phyloP scores from a whole-genome alignment of 1,140 invertebrate species.

The Trachymyrmex cornetzi region DNA sequence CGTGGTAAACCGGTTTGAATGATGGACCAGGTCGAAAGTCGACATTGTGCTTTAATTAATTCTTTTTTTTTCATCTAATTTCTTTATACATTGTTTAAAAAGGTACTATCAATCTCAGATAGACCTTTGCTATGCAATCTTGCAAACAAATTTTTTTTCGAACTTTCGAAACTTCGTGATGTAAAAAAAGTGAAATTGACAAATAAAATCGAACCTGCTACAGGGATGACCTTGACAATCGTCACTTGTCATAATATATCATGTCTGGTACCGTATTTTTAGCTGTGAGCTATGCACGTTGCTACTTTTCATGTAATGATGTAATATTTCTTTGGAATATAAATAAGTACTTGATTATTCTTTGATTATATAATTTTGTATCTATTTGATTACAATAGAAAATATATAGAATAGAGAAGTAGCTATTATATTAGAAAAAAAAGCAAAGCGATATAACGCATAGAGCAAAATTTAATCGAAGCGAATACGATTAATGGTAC shows the following conservation, averaged over 20 bases:
- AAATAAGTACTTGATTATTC: neutral
- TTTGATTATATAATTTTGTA: slow-evolving; percentile 19
- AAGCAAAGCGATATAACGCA: neutral
- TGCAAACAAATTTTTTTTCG: neutral
- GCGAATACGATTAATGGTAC: neutral
- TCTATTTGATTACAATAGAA: neutral
- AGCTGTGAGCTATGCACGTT: neutral
- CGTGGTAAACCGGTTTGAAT: slow-evolving; percentile 73
- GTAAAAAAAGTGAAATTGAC: neutral
- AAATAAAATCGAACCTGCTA: neutral
- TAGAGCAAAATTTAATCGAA: neutral
- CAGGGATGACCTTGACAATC: slow-evolving; percentile 27
- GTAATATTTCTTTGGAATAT: slow-evolving; percentile 17
- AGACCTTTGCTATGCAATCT: neutral
- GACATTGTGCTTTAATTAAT: slow-evolving; percentile 26
- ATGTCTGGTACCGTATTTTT: slow-evolving; percentile 29
- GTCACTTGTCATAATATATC: slow-evolving; percentile 19
- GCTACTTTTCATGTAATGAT: slow-evolving; percentile 19
- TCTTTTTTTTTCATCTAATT: slow-evolving; percentile 17
- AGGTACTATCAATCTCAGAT: neutral
- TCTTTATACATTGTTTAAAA: neutral
- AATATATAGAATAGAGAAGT: neutral
- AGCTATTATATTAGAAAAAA: neutral
- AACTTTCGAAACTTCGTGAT: neutral
- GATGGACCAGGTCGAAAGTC: slow-evolving; percentile 57